phyloP scores from a whole-genome alignment of 2,113 vertebrate species.

The Jacana jacana region DNA sequence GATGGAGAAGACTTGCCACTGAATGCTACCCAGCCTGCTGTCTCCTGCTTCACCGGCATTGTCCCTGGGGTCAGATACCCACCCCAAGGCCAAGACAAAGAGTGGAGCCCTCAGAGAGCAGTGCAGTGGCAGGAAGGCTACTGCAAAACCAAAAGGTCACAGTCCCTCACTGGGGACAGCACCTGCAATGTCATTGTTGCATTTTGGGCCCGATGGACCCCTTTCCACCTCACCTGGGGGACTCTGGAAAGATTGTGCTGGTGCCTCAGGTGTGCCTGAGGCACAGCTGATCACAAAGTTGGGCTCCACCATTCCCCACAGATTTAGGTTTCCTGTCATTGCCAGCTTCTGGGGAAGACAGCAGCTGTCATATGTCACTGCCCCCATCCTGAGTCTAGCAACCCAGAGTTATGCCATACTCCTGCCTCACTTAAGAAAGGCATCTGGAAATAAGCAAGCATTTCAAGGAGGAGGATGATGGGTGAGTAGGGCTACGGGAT shows the following conservation, averaged over 20 bases:
- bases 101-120: neutral
- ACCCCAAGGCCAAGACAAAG: fast-evolving
- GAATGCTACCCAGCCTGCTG: neutral
- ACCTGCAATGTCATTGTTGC: neutral
- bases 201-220: fast-evolving
- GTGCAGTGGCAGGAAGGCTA: neutral
- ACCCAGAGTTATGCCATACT: fast-evolving
- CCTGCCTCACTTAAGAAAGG: neutral
- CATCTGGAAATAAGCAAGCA: neutral
- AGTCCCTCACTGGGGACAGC: neutral
- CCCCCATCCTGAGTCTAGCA: neutral
- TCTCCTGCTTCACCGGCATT: neutral
- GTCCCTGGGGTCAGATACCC: neutral
- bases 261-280: neutral
- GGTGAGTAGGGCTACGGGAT: neutral
- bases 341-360: neutral
- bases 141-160: neutral
- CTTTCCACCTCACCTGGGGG: neutral
- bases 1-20: neutral
- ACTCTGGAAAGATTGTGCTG: neutral
- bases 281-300: neutral
- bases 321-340: neutral
- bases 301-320: fast-evolving
- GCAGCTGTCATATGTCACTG: neutral
- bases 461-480: neutral